phyloP scores from a whole-genome alignment of 2,888 invertebrate species.

The Poecilus cupreus region DNA sequence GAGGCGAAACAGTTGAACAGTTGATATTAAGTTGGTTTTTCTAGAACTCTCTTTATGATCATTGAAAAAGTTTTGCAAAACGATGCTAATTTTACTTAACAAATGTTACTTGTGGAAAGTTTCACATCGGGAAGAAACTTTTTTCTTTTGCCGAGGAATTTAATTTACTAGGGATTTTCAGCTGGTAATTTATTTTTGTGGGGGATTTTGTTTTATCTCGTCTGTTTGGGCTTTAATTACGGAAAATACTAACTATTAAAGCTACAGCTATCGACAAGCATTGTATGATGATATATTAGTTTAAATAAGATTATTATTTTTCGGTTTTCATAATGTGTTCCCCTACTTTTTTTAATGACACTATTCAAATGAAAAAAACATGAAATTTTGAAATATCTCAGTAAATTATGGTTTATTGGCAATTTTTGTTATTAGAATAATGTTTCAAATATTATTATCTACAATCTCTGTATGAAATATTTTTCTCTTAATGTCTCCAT shows the following conservation, averaged over 20 bases:
- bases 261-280: no score
- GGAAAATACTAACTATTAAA: slow-evolving; percentile 6
- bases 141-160: slow-evolving; percentile 50
- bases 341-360: no score
- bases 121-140: slow-evolving; percentile 25
- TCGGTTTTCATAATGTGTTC: no score
- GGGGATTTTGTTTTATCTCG: slow-evolving; percentile 44
- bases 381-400: no score
- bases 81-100: slow-evolving; percentile 55
- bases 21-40: slow-evolving; percentile 39
- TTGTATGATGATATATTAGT: no score
- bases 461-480: no score
- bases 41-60: slow-evolving; percentile 48
- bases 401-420: no score
- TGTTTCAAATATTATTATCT: no score
- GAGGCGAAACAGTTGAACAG: neutral
- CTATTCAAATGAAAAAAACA: no score
- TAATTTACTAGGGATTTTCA: slow-evolving; percentile 52
- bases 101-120: slow-evolving; percentile 51
- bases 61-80: slow-evolving; percentile 54
- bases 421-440: no score
- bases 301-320: no score
- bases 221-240: slow-evolving; percentile 47
- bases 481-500: no score
- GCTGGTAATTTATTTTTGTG: slow-evolving; percentile 43